Percentiles rank a stretch among this genome's conserved stretches.
phyloP scores from a whole-genome alignment of 2,888 invertebrate species.

The Folsomia manolachei region DNA sequence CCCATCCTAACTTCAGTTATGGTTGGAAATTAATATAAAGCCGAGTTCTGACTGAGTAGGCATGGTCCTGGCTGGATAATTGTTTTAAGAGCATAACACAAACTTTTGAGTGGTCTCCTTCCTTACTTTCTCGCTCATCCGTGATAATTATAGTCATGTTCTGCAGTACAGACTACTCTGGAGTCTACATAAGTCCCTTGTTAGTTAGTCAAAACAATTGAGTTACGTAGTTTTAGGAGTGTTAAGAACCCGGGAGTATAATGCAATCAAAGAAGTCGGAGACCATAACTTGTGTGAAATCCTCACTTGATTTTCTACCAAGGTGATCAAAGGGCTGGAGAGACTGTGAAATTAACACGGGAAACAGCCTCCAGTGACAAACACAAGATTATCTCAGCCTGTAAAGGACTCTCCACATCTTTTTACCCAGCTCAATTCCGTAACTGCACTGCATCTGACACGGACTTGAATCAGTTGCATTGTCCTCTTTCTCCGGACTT shows the following conservation, averaged over 20 bases:
- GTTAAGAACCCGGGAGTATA: neutral
- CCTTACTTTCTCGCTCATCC: neutral
- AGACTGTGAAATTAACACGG: neutral
- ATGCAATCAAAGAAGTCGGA: neutral
- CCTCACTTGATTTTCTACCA: neutral
- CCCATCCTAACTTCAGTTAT: neutral
- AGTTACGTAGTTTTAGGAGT: slow-evolving; percentile 1
- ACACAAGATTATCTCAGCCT: neutral
- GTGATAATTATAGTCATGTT: neutral
- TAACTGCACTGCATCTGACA: too few relatives aligned
- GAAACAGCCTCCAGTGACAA: neutral
- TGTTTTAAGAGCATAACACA: neutral
- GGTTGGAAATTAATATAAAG: neutral
- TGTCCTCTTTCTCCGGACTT: too few relatives aligned
- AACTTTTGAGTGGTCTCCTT: neutral
- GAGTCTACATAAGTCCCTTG: neutral
- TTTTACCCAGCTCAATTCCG: too few relatives aligned
- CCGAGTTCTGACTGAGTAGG: neutral
- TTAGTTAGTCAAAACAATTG: slow-evolving; percentile 1
- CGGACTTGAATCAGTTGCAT: too few relatives aligned
- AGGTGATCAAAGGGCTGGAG: neutral
- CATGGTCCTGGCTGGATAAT: neutral
- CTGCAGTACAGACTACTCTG: neutral
- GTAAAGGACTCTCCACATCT: too few relatives aligned
- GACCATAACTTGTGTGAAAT: neutral